phyloP scores from a whole-genome alignment of 2,113 vertebrate species.

The Sylvicapra grimmia region DNA sequence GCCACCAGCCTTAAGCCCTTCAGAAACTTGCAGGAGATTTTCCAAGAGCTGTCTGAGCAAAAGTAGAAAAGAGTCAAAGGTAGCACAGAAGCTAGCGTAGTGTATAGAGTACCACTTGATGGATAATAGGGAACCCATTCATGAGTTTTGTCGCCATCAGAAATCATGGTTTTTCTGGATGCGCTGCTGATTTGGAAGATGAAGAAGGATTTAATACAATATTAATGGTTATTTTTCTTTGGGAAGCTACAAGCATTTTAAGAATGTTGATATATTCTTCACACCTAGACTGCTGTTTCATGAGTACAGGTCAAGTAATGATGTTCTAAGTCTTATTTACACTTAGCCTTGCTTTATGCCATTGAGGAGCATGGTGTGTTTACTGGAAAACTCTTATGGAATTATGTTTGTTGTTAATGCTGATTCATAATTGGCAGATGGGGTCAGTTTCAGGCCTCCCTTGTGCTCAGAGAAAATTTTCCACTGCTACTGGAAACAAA shows the following conservation, averaged over 20 bases:
- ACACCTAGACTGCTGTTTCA: neutral
- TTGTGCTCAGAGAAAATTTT: conserved; percentile 77
- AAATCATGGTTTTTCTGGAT: neutral
- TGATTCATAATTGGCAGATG: conserved; percentile 77
- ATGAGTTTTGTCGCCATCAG: neutral
- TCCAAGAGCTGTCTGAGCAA: conserved; percentile 46
- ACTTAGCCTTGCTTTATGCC: conserved; percentile 63
- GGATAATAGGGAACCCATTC: neutral
- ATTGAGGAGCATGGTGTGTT: conserved; percentile 45
- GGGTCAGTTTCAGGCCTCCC: conserved; percentile 75
- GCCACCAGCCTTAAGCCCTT: conserved; percentile 51
- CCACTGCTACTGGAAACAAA: conserved; percentile 79
- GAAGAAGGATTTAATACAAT: conserved; percentile 18
- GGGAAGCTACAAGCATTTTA: neutral
- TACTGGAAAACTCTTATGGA: conserved; percentile 71
- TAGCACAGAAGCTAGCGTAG: neutral
- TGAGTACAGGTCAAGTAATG: neutral
- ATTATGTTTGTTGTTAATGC: conserved; percentile 73
- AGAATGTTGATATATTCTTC: neutral
- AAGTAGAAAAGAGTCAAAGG: conserved; percentile 43
- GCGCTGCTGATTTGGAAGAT: neutral
- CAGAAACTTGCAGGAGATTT: conserved; percentile 60
- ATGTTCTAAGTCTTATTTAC: conserved; percentile 50
- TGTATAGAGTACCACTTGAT: neutral
- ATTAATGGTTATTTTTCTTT: neutral